Evolutionary conservation across 2,797 vertebrate genomes (phyloP).

Genomic region (Tauraco hartlaubi): DNA sequence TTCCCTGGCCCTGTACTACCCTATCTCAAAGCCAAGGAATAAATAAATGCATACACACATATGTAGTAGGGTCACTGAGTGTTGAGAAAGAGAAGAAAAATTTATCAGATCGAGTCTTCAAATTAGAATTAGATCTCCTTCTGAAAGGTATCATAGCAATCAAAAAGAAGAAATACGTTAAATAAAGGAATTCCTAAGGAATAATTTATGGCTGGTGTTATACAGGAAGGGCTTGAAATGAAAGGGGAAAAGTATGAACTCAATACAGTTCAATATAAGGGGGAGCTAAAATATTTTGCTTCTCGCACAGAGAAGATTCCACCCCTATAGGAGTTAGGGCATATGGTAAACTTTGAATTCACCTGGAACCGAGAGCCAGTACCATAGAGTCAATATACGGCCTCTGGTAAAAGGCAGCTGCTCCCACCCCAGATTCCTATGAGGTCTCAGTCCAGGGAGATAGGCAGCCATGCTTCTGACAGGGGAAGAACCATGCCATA

Average conservation of each 20-base stretch:
- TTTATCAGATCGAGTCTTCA: background rate
- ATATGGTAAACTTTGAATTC: background rate
- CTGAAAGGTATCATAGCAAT: background rate
- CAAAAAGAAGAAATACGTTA: background rate
- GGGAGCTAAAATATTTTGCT: background rate
- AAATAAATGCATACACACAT: background rate
- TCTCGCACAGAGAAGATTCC: background rate
- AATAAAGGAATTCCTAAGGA: background rate
- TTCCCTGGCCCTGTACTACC: background rate
- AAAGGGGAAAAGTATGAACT: background rate
- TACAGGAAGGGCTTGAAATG: background rate
- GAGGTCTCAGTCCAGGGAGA: background rate
- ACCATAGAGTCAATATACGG: fast-evolving
- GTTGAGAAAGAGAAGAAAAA: background rate
- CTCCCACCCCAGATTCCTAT: background rate
- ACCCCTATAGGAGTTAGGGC: background rate
- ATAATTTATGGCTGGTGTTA: background rate
- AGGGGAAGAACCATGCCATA: background rate
- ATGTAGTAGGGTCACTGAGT: background rate
- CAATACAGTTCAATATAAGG: background rate
- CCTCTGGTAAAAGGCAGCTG: background rate
- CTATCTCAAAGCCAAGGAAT: background rate
- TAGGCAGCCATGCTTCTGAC: background rate
- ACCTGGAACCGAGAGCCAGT: background rate
- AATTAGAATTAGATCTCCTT: background rate